phyloP scores from a whole-genome alignment of 2,888 invertebrate species.

The Caradrina kadenii region DNA sequence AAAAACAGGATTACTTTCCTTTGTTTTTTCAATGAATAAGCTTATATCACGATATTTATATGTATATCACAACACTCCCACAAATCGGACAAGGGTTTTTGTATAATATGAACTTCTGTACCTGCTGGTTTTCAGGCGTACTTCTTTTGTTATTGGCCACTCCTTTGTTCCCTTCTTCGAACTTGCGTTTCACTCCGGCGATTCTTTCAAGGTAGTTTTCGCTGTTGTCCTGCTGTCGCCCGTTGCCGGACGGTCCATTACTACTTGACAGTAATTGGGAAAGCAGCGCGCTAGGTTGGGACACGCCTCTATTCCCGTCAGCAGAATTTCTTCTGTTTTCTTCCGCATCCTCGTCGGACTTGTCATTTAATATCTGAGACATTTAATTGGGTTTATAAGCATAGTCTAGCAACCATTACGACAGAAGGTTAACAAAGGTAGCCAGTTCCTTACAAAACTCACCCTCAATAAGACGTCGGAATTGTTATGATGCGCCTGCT shows the following conservation, averaged over 20 bases:
- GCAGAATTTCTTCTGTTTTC: constrained; percentile 88
- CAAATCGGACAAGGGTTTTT: too few species aligned
- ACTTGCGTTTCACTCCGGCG: constrained; percentile 84
- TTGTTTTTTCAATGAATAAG: too few species aligned
- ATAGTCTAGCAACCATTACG: not conserved
- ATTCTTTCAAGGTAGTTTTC: constrained; percentile 82
- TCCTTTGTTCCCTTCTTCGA: constrained; percentile 90
- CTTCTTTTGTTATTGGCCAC: constrained; percentile 90
- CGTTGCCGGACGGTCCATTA: constrained; percentile 81
- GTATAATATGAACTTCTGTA: constrained; percentile 46
- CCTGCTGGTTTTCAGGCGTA: constrained; percentile 88
- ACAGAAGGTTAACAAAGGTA: not conserved
- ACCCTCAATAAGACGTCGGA: constrained; percentile 91
- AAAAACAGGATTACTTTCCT: too few species aligned
- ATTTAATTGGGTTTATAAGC: constrained; percentile 5
- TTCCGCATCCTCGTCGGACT: constrained; percentile 94
- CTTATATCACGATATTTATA: too few species aligned
- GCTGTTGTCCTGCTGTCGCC: constrained; percentile 77
- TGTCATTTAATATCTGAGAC: constrained; percentile 94
- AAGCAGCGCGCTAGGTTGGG: constrained; percentile 89
- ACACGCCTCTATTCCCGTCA: constrained; percentile 71
- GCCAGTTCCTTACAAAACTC: constrained; percentile 48
- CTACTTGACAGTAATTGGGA: constrained; percentile 86
- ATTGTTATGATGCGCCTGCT: constrained; percentile 77
- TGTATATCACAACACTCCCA: too few species aligned